Conservation (phyloP, 2,888 invertebrate species). For the Onchidella celtica region DNA sequence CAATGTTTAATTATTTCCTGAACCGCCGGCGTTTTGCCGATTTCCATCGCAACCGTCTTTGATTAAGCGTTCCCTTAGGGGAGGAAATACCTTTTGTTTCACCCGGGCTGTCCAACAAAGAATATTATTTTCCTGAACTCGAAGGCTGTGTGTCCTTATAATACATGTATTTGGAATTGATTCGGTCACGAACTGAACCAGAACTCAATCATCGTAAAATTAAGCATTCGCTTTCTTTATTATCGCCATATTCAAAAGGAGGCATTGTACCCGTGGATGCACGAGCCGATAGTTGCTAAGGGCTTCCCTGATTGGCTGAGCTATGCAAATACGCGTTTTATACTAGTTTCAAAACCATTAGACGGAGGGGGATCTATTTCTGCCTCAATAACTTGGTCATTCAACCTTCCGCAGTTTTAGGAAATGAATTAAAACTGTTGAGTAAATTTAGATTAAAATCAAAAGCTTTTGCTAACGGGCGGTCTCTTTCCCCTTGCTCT, state of each 20-base stretch:
- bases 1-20: constrained; percentile 29
- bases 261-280: not conserved
- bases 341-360: too few relatives aligned
- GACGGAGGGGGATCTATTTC: too few relatives aligned
- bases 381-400: too few relatives aligned
- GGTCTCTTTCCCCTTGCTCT: too few relatives aligned
- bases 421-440: too few relatives aligned
- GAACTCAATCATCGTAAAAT: constrained; percentile 29
- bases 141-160: not conserved
- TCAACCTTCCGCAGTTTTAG: too few relatives aligned
- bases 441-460: too few relatives aligned
- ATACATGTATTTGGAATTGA: constrained; percentile 5
- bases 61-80: not conserved
- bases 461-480: too few relatives aligned
- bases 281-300: not conserved
- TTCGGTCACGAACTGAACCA: constrained; percentile 20
- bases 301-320: not conserved
- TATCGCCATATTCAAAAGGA: not conserved
- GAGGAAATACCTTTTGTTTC: not conserved
- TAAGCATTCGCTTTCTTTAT: constrained; percentile 16
- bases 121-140: constrained; percentile 12
- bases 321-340: not conserved
- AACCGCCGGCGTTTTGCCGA: constrained; percentile 5
- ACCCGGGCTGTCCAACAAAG: not conserved
- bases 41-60: constrained; percentile 4